phyloP scores from a whole-genome alignment of 2,113 vertebrate species.

The Paracanthobrama guichenoti region DNA sequence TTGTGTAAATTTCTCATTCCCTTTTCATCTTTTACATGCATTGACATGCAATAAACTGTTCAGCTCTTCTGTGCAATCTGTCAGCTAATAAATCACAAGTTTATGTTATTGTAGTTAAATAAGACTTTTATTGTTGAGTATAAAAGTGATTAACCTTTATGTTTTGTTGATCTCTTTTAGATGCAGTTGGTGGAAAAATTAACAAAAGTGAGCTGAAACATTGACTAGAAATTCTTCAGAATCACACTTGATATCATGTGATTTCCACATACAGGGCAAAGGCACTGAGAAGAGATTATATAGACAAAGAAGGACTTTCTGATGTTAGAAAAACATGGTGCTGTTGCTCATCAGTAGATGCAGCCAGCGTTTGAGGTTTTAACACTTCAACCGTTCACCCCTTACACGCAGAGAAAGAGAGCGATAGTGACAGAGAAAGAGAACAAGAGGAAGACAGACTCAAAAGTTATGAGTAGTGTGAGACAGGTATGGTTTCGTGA shows the following conservation, averaged over 20 bases:
- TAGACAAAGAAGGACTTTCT: neutral
- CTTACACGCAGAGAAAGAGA: neutral
- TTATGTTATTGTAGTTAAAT: neutral
- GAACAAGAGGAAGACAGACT: neutral
- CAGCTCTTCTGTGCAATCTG: neutral
- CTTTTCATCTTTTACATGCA: neutral
- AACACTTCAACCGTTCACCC: neutral
- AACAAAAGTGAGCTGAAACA: neutral
- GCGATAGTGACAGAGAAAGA: neutral
- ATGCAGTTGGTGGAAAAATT: neutral
- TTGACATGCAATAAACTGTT: neutral
- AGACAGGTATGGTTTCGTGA: neutral
- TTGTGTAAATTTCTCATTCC: too few species aligned
- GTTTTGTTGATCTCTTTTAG: neutral
- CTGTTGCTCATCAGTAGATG: slow-evolving; percentile 12
- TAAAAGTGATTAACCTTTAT: neutral
- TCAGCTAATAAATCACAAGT: neutral
- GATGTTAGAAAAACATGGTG: neutral
- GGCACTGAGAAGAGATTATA: neutral
- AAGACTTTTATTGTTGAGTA: neutral
- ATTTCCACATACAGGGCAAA: neutral
- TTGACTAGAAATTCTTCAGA: neutral
- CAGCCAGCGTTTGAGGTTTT: slow-evolving; percentile 45
- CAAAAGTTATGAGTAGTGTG: neutral
- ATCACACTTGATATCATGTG: neutral